A percentile compares a stretch with the other conserved stretches of the same genome.
phyloP scores from a whole-genome alignment of 2,113 vertebrate genomes.

The Carassius gibelio region DNA sequence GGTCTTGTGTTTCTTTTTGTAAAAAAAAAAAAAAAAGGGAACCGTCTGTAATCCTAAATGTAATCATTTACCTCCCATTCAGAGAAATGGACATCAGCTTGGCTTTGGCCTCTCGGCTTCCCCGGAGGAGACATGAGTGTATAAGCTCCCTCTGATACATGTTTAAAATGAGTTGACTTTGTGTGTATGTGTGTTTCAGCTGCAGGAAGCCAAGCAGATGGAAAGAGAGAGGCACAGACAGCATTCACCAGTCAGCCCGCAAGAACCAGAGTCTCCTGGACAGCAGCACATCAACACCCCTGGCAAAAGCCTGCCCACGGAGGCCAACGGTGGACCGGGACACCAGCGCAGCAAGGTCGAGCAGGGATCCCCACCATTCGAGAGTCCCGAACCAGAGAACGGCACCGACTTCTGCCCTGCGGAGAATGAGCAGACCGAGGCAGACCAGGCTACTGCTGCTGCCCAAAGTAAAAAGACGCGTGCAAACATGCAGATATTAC shows the following conservation, averaged over 20 bases:
- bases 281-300: conserved; percentile 78
- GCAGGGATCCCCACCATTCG: conserved; percentile 65
- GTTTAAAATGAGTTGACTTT: conserved; percentile 30
- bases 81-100: conserved; percentile 39
- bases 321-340: conserved; percentile 77
- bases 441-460: conserved; percentile 90
- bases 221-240: conserved; percentile 94
- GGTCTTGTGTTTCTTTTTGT: conserved; percentile 12
- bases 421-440: conserved; percentile 96
- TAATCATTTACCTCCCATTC: conserved; percentile 34
- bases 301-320: conserved; percentile 76
- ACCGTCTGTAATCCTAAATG: conserved; percentile 23
- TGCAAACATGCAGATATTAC: neutral
- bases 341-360: conserved; percentile 45
- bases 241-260: conserved; percentile 89
- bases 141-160: conserved; percentile 15
- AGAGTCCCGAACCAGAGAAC: conserved; percentile 90
- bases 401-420: conserved; percentile 86
- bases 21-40: neutral
- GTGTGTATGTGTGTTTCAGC: conserved; percentile 72
- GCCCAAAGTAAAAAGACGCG: conserved; percentile 84
- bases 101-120: conserved; percentile 30
- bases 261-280: conserved; percentile 89
- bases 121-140: conserved; percentile 36
- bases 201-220: conserved; percentile 98